These are phyloP conservation scores for Philantomba maxwellii DNA, from an alignment of 2,113 vertebrate species.

Conservation along the genomic window DNA sequence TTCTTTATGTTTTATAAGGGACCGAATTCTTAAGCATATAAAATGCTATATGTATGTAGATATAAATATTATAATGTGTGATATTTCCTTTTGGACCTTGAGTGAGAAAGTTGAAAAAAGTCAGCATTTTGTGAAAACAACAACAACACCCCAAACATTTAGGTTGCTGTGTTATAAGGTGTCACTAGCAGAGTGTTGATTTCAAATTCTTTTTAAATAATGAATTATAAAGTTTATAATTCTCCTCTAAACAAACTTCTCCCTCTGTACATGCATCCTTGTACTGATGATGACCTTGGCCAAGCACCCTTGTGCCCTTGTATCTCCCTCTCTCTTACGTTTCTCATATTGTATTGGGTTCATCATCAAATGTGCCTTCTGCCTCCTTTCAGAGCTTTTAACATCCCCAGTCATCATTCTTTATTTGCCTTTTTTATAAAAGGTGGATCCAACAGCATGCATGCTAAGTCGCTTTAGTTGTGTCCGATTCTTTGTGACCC, in stretches of 20 bases:
- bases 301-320: accelerated
- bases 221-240: neutral
- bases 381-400: neutral
- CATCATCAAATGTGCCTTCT: neutral
- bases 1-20: neutral
- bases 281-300: neutral
- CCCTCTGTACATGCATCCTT: too few relatives aligned
- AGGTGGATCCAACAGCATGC: too few relatives aligned
- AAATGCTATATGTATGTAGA: neutral
- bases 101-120: neutral
- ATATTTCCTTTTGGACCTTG: neutral
- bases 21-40: neutral
- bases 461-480: neutral
- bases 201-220: neutral
- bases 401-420: neutral
- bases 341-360: too few relatives aligned
- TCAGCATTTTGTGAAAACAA: neutral
- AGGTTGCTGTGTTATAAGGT: neutral
- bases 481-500: neutral
- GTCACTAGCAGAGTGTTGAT: neutral
- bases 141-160: neutral
- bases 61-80: neutral
- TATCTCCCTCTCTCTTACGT: accelerated
- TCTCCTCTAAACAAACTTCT: neutral
- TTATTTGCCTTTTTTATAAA: too few relatives aligned